Percentiles rank a stretch among this genome's conserved stretches.
These are phyloP conservation scores for Strigamia maritima DNA, from an alignment of 2,888 invertebrate species.

Conservation along the genomic window DNA sequence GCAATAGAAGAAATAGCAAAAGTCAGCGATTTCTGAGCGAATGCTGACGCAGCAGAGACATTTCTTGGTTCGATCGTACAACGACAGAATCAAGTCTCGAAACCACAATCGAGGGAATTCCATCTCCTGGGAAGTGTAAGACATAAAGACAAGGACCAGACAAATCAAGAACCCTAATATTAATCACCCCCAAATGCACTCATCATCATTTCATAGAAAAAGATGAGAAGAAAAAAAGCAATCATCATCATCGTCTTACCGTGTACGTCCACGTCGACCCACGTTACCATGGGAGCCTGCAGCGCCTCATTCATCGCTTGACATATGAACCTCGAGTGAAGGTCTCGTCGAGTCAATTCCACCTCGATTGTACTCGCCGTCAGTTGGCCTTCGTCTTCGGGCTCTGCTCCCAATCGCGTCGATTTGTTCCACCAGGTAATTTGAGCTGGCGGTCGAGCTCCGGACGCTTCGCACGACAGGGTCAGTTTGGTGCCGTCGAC, in stretches of 20 bases:
- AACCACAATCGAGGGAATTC: conserved; percentile 23
- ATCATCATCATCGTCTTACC: conserved; percentile 59
- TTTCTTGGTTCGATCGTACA: not conserved
- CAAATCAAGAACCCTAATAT: conserved; percentile 1
- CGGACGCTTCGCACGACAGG: conserved; percentile 70
- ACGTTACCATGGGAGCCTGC: conserved; percentile 50
- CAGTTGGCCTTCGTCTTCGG: conserved; percentile 59
- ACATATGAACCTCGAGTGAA: conserved; percentile 69
- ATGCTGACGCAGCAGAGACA: conserved; percentile 13
- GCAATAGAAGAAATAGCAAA: not conserved
- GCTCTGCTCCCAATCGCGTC: conserved; percentile 61
- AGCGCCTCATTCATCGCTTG: conserved; percentile 66
- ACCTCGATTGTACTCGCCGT: conserved; percentile 64
- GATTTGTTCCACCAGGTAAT: conserved; percentile 81
- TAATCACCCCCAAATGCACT: not conserved
- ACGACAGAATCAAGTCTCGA: not conserved
- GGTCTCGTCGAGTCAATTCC: conserved; percentile 67
- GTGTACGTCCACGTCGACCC: conserved; percentile 67
- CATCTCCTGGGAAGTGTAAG: not conserved
- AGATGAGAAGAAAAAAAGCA: not conserved
- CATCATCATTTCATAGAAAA: not conserved
- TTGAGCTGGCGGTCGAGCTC: conserved; percentile 79
- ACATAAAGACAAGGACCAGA: not conserved
- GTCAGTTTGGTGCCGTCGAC: conserved; percentile 67
- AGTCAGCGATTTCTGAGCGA: conserved; percentile 20